Base-by-base conservation (phyloP, 2,113 vertebrate genomes). In the Orycteropus afer region DNA sequence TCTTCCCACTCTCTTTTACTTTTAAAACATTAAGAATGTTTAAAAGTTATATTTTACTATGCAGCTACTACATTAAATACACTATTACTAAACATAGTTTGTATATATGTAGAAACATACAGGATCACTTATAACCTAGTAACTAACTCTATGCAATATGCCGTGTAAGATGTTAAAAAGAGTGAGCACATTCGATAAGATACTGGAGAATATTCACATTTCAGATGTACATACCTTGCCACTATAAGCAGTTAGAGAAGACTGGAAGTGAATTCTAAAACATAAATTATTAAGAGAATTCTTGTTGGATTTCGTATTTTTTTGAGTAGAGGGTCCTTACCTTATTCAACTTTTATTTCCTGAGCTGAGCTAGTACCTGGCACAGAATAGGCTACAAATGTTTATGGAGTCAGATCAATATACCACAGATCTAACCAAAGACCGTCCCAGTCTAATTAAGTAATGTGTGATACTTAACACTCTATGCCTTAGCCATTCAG, bases 31-130 rank as follows among this genome's bases (percentile, higher is more conserved):
- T 18, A 57, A 59, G 5, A 65, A 45, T 2, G 86, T 77, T 32
- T 78, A n/a, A 45, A 79, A 89, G 83, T 73, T 77, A 94, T n/a
- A 90, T 47, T 92, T 90, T 74, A 53, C 20, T 63, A 69, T 4
- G 10, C 29, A 23, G 4, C n/a, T 42, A 83, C 51, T 69, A 45
- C 12, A 77, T 57, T 37, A 76, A 49, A 51, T 93, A 77, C 0
- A 45, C 20, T 92, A 47, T 13, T 81, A 82, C 76, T 86, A 86
- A 83, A 90, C 9, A 47, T 11, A n/a, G 27, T 69, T 20, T 47
- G 12, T 37, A 65, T 82, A 29, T 57, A 42, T 88, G 22, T 63
- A 59, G 51, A 74, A 84, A 79, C 49, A 73, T 5, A n/a, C 7
- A 53, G 61, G 45, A 6, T 18, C 42, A 51, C 37, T 92, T 25